A percentile compares a stretch with the other conserved stretches of the same genome.
Evolutionary conservation across 2,888 invertebrate genomes (phyloP).

Genomic region (Melinopterus prodromus): DNA sequence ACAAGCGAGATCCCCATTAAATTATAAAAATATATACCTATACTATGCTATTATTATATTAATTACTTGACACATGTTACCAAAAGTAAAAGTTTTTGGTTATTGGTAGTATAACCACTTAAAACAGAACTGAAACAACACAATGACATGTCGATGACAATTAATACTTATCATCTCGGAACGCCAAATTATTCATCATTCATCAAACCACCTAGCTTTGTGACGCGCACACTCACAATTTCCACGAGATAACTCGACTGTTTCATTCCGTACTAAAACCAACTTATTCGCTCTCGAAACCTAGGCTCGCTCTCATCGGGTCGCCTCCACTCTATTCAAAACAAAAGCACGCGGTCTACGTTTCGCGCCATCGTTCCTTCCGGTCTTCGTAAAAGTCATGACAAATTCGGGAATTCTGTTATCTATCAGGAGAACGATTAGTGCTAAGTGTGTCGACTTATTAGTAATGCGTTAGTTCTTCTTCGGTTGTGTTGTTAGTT

Average conservation of each 20-base stretch:
- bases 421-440: constrained; percentile 5
- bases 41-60: no score
- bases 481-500: neutral
- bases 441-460: neutral
- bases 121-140: no score
- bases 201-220: neutral
- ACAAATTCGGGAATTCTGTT: neutral
- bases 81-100: no score
- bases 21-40: no score
- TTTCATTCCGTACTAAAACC: neutral
- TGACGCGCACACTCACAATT: neutral
- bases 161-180: no score
- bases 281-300: neutral
- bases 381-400: neutral
- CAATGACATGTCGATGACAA: no score
- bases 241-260: neutral
- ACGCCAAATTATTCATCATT: neutral
- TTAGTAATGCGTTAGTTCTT: neutral
- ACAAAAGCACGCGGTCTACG: constrained; percentile 4
- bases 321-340: neutral
- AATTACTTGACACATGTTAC: no score
- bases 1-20: no score
- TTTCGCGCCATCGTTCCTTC: neutral
- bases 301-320: neutral
- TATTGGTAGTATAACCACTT: no score